Evolutionary conservation across 1,140 invertebrate genomes (phyloP), one percentile per base, ranked within the genome.

Genomic region (Drepana arcuata): DNA sequence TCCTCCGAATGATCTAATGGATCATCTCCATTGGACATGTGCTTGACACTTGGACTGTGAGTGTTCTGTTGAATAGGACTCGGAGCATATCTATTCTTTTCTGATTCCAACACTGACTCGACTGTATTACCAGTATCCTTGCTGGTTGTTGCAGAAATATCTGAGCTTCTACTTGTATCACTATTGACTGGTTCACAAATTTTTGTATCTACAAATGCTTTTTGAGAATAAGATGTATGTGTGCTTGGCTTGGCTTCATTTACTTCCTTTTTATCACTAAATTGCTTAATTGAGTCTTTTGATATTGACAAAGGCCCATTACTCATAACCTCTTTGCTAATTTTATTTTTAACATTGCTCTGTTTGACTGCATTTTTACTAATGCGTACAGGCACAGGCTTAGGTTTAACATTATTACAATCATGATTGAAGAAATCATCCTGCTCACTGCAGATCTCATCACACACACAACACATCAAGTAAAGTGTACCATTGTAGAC

Each of bases 401-500:
- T 82, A 7, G 74, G 74, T 36, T 71, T 82, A 14, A 79, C 46
- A 63, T 79, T 79, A 40, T 79, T 70, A 71, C 92, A 93, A 56
- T 86, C 86, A 56, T 93, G 91, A 55, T 88, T 85, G 35, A 87
- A 88, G 77, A 91, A 93, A 55, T 91, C 86, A 59, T 91, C 89
- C 42, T 87, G 86, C 49, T 91, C 89, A 25, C 84, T 86, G 60
- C 92, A 93, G 4, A 90, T 86, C 52, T 89, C 87, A 67, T 92
- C 90, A 83, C 92, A 93, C 16, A 85, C 87, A 84, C 91, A 92
- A 69, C 92, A 94, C 71, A 92, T 88, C 45, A 93, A 71, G 80
- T 88, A 92, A 69, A 90, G 89, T 0, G 88, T 87, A 25, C 88
- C 89, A 53, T 85, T 87, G 47, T 88, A 89, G 14, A 84, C 74